Base-by-base conservation (phyloP, 2,113 vertebrate genomes). In the Panthera leo region DNA sequence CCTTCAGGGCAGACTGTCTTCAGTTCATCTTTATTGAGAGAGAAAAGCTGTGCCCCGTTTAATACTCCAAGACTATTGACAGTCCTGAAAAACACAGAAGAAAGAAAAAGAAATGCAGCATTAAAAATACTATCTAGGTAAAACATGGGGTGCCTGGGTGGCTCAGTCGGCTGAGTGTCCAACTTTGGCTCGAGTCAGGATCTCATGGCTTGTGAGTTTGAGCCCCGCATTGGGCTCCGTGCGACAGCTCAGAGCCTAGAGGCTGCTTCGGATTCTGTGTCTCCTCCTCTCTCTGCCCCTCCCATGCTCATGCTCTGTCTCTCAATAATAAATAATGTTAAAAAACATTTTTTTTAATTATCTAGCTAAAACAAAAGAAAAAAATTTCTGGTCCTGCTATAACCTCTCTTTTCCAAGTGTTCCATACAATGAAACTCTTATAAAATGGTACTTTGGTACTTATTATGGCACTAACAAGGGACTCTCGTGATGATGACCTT, bases 21-120 rank as follows among this genome's bases (percentile, higher is more conserved):
- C 97, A 99, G 99, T 95, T 99, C 99, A 7, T 99, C 99, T 96
- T 99, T 99, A 94, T 99, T 99, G 93, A 99, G 99, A 12, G 99
- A 99, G 97, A 99, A 99, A 13, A 99, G 99, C 94, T 99, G 99
- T 75, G 99, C 99, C 1, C 99, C 99, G 0, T 99, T 99, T 97
- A 99, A 98, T 31, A 99, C 99, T 0, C 99, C 99, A 0, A 99
- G 99, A 97, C 99, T 99, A 98, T 98, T 99, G 95, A 99, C 99
- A 68, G 99, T 99, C 79, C 99, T 99, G 95, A 2, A 76, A 88
- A 61, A 21, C 75, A 63, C 21, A 79, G 36, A 45, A 83, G 5
- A 45, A 83, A 29, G 3, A 53, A 36, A 61, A 34, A 83, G 31
- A 71, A 87, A 29, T 5, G 83, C 7, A 85, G 2, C 42, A 75